Evolutionary conservation across 2,797 vertebrate genomes (phyloP), one percentile per base, ranked within the genome.

Genomic region (Yasuhikotakia modesta): DNA sequence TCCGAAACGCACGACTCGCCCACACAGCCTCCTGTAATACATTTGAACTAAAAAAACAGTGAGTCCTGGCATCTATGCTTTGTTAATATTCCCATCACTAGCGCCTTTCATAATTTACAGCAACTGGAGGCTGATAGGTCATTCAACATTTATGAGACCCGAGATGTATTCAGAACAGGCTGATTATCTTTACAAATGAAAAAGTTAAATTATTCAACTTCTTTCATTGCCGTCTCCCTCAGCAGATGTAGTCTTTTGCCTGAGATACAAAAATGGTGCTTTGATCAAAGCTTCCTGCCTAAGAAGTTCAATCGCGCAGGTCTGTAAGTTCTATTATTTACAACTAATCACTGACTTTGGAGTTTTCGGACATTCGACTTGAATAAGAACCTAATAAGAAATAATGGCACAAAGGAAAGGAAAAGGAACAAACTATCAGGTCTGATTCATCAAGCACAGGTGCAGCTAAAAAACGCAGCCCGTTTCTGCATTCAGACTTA

Each of bases 121-220:
- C 95, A 97, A 97, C 95, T 96, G 95, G 95, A 96, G 94, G 94
- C 95, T 96, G 96, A 97, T 97, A 96, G 96, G 96, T 97, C 96
- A 98, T 98, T 99, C 97, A 99, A 98, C 97, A 99, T 99, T 99
- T 97, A 99, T 99, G 97, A 99, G 97, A 95, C 95, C 95, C 94
- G 95, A 83, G 94, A 96, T 97, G 96, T 96, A 96, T 97, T 91
- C 95, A 96, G 95, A 98, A 96, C 89, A 93, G 93, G 94, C 94
- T 97, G 96, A 98, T 99, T 98, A 98, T 96, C 96, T 95, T 95
- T 95, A 98, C 94, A 98, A 99, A 99, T 97, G 97, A 96, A 97
- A 97, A 96, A 97, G 95, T 97, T 96, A 96, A 99, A 94, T 95
- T 94, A 95, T 94, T 93, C 92, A 93, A 86, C 86, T 86, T 89